Conservation (phyloP, 1,140 invertebrate genomes). For the Ostrea edulis region DNA sequence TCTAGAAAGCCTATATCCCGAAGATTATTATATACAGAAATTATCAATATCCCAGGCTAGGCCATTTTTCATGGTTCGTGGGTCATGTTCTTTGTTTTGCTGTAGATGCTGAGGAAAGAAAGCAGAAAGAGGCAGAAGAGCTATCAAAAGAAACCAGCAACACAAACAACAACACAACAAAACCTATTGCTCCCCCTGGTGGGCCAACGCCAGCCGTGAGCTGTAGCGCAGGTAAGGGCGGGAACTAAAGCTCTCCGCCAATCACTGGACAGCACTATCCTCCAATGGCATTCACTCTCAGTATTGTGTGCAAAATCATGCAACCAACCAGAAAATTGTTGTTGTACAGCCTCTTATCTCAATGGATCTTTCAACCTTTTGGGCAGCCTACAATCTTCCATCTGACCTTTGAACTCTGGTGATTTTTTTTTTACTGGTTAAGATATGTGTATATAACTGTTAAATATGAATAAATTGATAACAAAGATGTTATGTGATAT, state of each 20-base stretch:
- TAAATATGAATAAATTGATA: conserved; percentile 25
- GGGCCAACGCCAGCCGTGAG: not conserved
- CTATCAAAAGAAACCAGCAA: conserved; percentile 8
- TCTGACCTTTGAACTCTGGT: conserved; percentile 38
- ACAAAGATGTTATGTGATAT: conserved; percentile 30
- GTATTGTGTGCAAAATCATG: conserved; percentile 37
- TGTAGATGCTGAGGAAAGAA: conserved; percentile 65
- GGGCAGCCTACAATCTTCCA: conserved; percentile 35
- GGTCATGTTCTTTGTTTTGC: no score
- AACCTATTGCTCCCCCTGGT: not conserved
- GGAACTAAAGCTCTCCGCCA: conserved; percentile 8
- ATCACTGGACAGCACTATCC: conserved; percentile 35
- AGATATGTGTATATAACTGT: conserved; percentile 25
- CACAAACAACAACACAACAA: conserved; percentile 23
- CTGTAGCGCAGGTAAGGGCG: conserved; percentile 23
- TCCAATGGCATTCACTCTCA: conserved; percentile 36
- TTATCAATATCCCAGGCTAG: no score
- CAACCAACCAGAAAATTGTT: conserved; percentile 36
- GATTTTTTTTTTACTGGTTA: conserved; percentile 31
- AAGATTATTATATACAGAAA: no score
- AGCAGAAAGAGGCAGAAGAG: conserved; percentile 49
- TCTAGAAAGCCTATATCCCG: no score
- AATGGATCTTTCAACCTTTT: conserved; percentile 37
- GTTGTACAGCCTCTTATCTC: conserved; percentile 33
- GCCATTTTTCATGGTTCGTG: no score